These are phyloP conservation scores for Ladona fulva DNA, from an alignment of 1,140 invertebrate genomes.

Conservation along the genomic window DNA sequence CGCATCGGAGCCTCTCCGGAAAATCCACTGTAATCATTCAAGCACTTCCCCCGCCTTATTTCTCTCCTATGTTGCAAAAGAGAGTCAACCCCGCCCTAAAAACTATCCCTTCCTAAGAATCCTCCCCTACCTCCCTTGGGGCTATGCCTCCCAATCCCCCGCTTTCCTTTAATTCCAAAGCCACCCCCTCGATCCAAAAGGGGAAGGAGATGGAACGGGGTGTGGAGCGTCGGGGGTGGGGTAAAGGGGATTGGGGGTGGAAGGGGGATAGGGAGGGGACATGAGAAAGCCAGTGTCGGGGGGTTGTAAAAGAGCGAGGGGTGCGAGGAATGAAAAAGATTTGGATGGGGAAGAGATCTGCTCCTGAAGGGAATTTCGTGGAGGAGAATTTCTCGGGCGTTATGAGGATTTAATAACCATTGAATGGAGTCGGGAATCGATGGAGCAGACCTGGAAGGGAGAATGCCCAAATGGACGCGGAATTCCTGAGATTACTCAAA, in stretches of 20 bases:
- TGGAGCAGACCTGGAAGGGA: neutral
- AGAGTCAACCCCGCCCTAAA: too few relatives aligned
- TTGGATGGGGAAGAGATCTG: neutral
- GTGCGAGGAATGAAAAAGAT: neutral
- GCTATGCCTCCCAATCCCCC: too few relatives aligned
- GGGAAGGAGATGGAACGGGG: neutral
- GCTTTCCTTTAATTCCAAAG: too few relatives aligned
- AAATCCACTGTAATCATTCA: too few relatives aligned
- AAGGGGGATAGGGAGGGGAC: neutral
- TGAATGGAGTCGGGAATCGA: neutral
- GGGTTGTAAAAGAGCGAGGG: neutral
- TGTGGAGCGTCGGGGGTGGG: neutral
- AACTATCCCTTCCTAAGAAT: too few relatives aligned
- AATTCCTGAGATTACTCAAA: too few relatives aligned
- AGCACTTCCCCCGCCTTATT: too few relatives aligned
- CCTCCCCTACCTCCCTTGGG: too few relatives aligned
- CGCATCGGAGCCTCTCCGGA: too few relatives aligned
- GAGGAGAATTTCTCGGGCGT: neutral
- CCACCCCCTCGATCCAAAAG: neutral
- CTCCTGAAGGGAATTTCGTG: neutral
- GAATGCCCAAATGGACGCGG: neutral
- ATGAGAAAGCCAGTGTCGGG: neutral
- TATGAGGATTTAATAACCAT: conserved; percentile 7
- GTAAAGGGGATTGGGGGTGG: neutral
- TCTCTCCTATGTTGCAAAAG: too few relatives aligned